These are phyloP conservation scores for Acrobasis suavella DNA, from an alignment of 2,888 invertebrate genomes.

Conservation along the genomic window DNA sequence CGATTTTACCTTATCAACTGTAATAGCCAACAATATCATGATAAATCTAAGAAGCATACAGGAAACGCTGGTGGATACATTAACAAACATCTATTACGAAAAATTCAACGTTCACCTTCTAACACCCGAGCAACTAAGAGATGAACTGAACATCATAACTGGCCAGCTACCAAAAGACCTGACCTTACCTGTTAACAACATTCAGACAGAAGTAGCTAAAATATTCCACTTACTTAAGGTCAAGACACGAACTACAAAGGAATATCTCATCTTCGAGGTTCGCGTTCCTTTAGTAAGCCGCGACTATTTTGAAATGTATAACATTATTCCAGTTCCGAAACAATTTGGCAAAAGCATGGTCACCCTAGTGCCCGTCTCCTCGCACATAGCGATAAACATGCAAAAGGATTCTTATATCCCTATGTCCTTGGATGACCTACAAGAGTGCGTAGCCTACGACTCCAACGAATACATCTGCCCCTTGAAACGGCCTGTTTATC, in stretches of 20 bases:
- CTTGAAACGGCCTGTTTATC: background rate
- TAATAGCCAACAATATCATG: background rate
- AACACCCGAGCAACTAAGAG: background rate
- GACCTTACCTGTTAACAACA: no score
- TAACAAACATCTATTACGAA: background rate
- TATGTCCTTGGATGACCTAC: background rate
- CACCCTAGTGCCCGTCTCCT: background rate
- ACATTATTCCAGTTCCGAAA: background rate
- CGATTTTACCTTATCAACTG: background rate
- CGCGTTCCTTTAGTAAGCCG: no score
- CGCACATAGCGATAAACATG: background rate
- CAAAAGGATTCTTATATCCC: constrained; percentile 2
- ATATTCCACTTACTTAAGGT: no score
- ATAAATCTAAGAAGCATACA: background rate
- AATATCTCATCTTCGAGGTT: no score
- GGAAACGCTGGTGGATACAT: background rate
- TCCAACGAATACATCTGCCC: constrained; percentile 1
- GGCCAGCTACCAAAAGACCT: no score
- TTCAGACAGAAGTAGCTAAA: no score
- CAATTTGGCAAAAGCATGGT: background rate
- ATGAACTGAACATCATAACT: background rate
- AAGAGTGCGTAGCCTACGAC: background rate
- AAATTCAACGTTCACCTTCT: background rate
- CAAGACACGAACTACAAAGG: no score
- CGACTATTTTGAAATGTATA: no score